Percentiles rank a stretch among this genome's conserved stretches.
phyloP scores from a whole-genome alignment of 92 coral and sea anemone species.

The Plumapathes pennacea region DNA sequence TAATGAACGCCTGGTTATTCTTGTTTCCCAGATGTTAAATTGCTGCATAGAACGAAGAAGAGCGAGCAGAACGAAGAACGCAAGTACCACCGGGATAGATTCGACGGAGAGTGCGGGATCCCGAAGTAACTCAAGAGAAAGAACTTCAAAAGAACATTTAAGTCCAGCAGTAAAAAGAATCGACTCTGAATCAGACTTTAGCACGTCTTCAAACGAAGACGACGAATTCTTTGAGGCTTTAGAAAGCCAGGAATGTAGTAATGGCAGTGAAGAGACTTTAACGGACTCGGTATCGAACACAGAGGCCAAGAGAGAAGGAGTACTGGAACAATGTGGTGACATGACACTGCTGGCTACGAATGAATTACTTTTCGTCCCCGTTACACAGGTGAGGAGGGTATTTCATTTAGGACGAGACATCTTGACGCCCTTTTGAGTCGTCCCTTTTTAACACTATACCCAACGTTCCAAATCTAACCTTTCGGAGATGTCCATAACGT shows the following conservation, averaged over 20 bases:
- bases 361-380: slow-evolving; percentile 82
- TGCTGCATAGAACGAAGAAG: slow-evolving; percentile 94
- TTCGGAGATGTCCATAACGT: too few species aligned
- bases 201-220: too few species aligned
- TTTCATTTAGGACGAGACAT: not conserved
- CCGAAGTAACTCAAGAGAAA: not conserved
- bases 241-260: slow-evolving; percentile 65
- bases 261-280: slow-evolving; percentile 5
- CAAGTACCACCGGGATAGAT: slow-evolving; percentile 6
- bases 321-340: slow-evolving; percentile 83
- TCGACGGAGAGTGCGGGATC: not conserved
- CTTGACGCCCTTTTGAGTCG: too few species aligned
- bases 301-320: slow-evolving; percentile 55
- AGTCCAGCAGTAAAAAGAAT: slow-evolving; percentile 4
- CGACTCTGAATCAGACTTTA: slow-evolving; percentile 36
- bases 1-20: not conserved
- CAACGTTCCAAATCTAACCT: too few species aligned
- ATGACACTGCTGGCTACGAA: slow-evolving; percentile 63
- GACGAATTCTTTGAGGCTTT: slow-evolving; percentile 96
- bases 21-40: slow-evolving; percentile 77
- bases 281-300: slow-evolving; percentile 10
- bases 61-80: slow-evolving; percentile 41
- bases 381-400: slow-evolving; percentile 78
- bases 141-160: not conserved
- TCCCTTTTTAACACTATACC: too few species aligned